Conservation (phyloP, 2,797 vertebrate genomes). For the Sitta carolinensis region DNA sequence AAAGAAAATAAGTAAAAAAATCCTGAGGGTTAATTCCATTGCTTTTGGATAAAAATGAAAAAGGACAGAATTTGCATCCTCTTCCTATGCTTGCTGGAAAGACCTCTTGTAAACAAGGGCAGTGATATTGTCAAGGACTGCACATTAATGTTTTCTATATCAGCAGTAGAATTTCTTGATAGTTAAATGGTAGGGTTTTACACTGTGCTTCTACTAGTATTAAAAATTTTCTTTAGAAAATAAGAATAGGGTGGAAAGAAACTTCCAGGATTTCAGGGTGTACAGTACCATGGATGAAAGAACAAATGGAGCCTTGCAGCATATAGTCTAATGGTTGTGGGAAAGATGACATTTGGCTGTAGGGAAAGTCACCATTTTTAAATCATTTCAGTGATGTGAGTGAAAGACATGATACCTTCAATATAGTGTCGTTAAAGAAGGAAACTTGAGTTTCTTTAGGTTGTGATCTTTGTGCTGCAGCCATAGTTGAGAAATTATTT, state of each 20-base stretch:
- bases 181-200: background rate
- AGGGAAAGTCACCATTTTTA: background rate
- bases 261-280: background rate
- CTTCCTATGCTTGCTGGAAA: background rate
- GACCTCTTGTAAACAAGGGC: background rate
- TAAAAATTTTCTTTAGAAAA: background rate
- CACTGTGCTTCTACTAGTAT: background rate
- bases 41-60: background rate
- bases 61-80: background rate
- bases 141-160: background rate
- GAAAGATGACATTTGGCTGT: background rate
- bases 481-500: background rate
- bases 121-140: background rate
- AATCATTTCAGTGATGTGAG: fast-evolving
- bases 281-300: background rate
- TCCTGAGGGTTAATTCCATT: background rate
- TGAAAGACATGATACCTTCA: background rate
- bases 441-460: background rate
- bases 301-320: background rate
- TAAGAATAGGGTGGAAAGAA: background rate
- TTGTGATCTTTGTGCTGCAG: background rate
- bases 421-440: background rate
- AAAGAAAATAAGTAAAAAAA: background rate
- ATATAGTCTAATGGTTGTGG: background rate
- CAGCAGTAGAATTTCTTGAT: background rate